Base-by-base conservation (phyloP, 2,113 vertebrate species). In the Neotragus moschatus region DNA sequence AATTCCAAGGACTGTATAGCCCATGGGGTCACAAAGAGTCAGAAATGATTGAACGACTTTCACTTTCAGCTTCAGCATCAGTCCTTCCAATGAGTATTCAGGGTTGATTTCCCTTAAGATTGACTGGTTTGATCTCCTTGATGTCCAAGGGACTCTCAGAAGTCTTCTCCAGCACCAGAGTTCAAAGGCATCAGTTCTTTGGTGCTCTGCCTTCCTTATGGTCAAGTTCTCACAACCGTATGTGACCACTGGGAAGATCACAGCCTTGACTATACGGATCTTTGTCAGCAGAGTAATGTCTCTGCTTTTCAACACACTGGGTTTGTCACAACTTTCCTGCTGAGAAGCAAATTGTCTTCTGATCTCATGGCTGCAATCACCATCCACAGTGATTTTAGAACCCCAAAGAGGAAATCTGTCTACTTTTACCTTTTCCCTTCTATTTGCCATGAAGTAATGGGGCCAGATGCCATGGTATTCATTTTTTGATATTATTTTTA, bases 181-280 rank as follows among this genome's bases (percentile, higher is more conserved):
- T 39, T 73, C 19, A 73, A 73, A 39, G 21, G 66, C n/a, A 39
- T 73, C 66, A 39, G 1, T 73, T 39, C n/a, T 73, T 23, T 73
- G 19, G 19, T 6, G 36, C 36, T 73, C 66, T 25, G 36, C 66
- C 36, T 39, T 73, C 19, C 39, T 73, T 73, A 39, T 73, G 36
- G 36, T 73, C 36, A 73, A 73, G 21, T 73, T 73, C 36, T 73
- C 36, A 73, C 0, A 5, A 6, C 5, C 0, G 0, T 39, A 39
- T 39, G 66, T 70, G 19, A 39, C n/a, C 36, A 39, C 66, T 23
- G n/a, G 19, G n/a, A 70, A 73, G 66, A 39, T 11, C 21, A 73
- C 21, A 23, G 66, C 36, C 36, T 73, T 73, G 66, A 73, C 19
- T 39, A 25, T 73, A 25, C 0, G 2, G 5, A 73, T 11, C 36